Conservation (phyloP, 2,113 vertebrate genomes). For the Panurus biarmicus region DNA sequence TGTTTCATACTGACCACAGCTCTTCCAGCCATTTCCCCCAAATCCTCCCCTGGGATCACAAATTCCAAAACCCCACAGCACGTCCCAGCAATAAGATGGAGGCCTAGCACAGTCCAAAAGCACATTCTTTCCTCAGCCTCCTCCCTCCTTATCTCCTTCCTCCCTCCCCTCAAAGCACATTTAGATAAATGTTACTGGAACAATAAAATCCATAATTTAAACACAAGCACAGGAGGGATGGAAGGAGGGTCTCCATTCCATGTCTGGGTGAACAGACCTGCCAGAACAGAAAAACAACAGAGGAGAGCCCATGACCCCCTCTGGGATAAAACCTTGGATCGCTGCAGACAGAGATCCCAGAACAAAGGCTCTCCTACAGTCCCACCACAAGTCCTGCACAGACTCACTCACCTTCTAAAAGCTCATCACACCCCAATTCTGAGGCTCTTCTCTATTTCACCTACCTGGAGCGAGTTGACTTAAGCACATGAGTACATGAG, state of each 20-base stretch:
- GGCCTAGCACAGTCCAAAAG: neutral
- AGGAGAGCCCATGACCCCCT: neutral
- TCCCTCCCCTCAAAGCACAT: neutral
- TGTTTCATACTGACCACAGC: accelerated
- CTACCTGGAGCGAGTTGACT: neutral
- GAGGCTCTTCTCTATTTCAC: neutral
- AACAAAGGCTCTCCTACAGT: neutral
- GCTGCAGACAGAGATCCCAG: neutral
- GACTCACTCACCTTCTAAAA: neutral
- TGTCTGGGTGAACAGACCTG: neutral
- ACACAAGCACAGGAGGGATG: neutral
- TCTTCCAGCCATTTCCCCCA: neutral
- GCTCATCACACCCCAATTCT: neutral
- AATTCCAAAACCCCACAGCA: neutral
- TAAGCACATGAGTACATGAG: neutral
- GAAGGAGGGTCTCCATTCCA: neutral
- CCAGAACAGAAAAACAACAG: neutral
- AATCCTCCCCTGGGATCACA: neutral
- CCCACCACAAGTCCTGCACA: accelerated
- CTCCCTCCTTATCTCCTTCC: constrained; percentile 43
- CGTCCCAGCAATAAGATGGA: neutral
- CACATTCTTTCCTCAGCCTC: constrained; percentile 42
- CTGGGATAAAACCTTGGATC: neutral
- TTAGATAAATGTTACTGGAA: constrained; percentile 38
- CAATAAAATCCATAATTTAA: constrained; percentile 23